Base-by-base conservation (phyloP, 2,797 vertebrate genomes). In the Aythya fuligula region DNA sequence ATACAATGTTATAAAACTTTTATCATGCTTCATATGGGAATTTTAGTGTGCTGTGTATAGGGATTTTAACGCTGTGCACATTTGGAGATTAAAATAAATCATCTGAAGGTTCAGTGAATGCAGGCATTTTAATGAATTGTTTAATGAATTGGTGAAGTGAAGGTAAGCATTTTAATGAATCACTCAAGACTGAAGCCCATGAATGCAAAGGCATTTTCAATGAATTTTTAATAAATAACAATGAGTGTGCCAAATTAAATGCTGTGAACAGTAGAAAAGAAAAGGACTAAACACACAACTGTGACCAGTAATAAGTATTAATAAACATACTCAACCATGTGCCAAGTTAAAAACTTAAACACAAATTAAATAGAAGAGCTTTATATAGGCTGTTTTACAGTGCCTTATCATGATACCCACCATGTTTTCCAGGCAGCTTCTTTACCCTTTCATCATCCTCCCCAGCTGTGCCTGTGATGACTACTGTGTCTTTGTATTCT, bases 211-310 rank as follows among this genome's bases (percentile, higher is more conserved):
- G 74, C 0, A 30, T 78, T 84, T 88, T 76, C 76, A 81, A 81
- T 78, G 10, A 94, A 62, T 92, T 93, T 95, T 95, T 94, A 90
- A 89, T 78, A 95, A 91, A 80, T 77, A 91, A 58, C 19, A 91
- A 45, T 18, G 32, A 91, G 34, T 36, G 76, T 81, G 36, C 39
- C 57, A 88, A 93, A 84, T 91, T 81, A 91, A 90, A 75, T 86
- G 38, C 53, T 49, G 27, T 22, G 51, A 95, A 73, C 0, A 1
- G 74, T 76, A 91, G 39, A 84, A 92, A 90, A 90, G 7, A 78
- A 45, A 95, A 79, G 24, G 47, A 86, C 88, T 79, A 92, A 93
- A 88, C 28, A 72, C 39, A 62, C 13, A 73, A 41, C 36, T 87
- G 64, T 85, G 67, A 82, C 21, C n/a, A 57, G 43, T 82, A 76